These are phyloP conservation scores for Troglohyphantes excavatus DNA, from an alignment of 2,888 invertebrate genomes.

Conservation along the genomic window DNA sequence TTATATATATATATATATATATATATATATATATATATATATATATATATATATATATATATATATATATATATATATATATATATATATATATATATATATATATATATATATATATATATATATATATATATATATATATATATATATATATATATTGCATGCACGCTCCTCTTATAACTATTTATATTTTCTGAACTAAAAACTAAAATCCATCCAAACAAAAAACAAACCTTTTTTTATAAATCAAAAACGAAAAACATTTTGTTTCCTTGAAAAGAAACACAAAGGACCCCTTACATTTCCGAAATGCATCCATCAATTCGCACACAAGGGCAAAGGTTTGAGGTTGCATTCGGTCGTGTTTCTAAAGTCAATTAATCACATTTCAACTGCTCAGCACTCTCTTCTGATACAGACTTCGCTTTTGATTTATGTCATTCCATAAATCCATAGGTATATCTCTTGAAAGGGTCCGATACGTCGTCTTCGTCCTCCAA, in stretches of 20 bases:
- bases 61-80: too few species aligned
- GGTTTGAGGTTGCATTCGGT: neutral
- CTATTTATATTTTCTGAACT: too few species aligned
- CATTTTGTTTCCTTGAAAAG: neutral
- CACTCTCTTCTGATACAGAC: neutral
- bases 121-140: too few species aligned
- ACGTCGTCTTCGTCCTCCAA: too few species aligned
- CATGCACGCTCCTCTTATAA: too few species aligned
- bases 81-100: too few species aligned
- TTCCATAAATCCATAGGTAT: neutral
- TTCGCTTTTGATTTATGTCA: neutral
- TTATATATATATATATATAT: too few species aligned
- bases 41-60: too few species aligned
- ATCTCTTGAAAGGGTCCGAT: too few species aligned
- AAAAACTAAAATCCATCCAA: neutral
- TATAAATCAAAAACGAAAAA: neutral
- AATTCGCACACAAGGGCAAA: neutral
- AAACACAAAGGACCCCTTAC: neutral
- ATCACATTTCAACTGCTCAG: neutral
- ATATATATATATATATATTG: too few species aligned
- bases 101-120: too few species aligned
- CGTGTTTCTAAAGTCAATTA: neutral
- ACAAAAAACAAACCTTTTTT: neutral
- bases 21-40: too few species aligned
- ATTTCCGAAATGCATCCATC: neutral